Percentiles rank a stretch among this genome's conserved stretches.
phyloP scores from a whole-genome alignment of 1,140 invertebrate species.

The Magallana angulata region DNA sequence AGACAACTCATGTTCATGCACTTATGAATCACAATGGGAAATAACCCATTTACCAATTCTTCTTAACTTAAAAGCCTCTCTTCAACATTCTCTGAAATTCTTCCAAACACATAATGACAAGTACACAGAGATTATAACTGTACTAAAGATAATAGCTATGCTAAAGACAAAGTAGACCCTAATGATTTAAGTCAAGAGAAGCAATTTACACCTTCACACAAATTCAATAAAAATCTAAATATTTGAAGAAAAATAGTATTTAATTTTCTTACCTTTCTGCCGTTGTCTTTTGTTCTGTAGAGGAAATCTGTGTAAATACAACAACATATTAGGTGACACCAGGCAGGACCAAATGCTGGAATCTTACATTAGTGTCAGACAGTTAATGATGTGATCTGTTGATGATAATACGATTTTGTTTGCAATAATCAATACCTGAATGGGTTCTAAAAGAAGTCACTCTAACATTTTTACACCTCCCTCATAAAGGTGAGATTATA shows the following conservation, averaged over 20 bases:
- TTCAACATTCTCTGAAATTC: neutral
- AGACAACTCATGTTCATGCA: constrained; percentile 15
- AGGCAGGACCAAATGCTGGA: neutral
- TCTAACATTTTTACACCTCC: constrained; percentile 2
- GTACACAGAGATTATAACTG: too few relatives aligned
- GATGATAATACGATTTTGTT: constrained; percentile 31
- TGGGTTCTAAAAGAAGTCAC: constrained; percentile 20
- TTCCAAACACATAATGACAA: too few relatives aligned
- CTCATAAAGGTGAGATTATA: neutral
- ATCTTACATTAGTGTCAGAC: constrained; percentile 4
- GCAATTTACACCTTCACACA: neutral
- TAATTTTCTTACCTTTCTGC: neutral
- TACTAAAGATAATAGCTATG: too few relatives aligned
- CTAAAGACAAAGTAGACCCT: too few relatives aligned
- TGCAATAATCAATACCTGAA: constrained; percentile 27
- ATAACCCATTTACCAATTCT: neutral
- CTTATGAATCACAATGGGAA: constrained; percentile 1
- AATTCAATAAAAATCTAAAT: neutral
- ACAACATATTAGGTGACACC: neutral
- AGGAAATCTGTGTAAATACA: neutral
- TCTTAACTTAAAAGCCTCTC: neutral
- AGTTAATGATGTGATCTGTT: neutral
- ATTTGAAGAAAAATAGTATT: neutral
- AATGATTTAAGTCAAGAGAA: too few relatives aligned
- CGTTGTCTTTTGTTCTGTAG: neutral